Conservation (phyloP, 2,888 invertebrate genomes). For the Melitaea athalia region DNA sequence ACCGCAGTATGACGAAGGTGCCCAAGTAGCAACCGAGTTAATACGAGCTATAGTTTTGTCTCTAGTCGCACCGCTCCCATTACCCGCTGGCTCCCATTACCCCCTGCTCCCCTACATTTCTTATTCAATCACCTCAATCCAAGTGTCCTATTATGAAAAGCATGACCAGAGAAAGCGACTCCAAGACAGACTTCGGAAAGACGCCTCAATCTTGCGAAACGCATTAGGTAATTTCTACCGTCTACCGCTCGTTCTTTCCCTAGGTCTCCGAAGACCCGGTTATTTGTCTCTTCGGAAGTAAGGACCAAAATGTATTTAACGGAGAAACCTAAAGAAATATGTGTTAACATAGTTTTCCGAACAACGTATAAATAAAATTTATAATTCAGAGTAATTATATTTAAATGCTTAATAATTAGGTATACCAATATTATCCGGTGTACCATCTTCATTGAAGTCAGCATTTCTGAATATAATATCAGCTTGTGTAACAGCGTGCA, state of each 20-base stretch:
- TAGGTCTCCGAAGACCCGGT: conserved; percentile 66
- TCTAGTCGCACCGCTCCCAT: too few relatives aligned
- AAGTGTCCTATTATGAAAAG: conserved; percentile 73
- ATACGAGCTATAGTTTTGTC: too few relatives aligned
- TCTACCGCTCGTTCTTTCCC: conserved; percentile 54
- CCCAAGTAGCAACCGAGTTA: too few relatives aligned
- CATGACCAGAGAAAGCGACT: conserved; percentile 77
- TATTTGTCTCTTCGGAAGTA: conserved; percentile 66
- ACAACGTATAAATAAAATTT: not conserved
- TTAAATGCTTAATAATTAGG: too few relatives aligned
- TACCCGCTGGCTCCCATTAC: too few relatives aligned
- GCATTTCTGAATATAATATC: conserved; percentile 80
- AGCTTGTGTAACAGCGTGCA: conserved; percentile 77
- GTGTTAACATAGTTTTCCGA: not conserved
- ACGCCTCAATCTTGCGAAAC: conserved; percentile 67
- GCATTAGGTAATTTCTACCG: conserved; percentile 68
- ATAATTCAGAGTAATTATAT: not conserved
- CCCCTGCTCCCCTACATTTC: too few relatives aligned
- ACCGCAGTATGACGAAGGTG: too few relatives aligned
- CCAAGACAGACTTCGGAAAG: conserved; percentile 79
- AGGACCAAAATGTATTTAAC: conserved; percentile 77
- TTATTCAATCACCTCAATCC: conserved; percentile 60
- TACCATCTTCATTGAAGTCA: conserved; percentile 79
- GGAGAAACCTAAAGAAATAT: conserved; percentile 63
- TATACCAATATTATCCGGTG: conserved; percentile 78